Evolutionary conservation across 2,113 vertebrate genomes (phyloP).

Genomic region (Oryctolagus cuniculus): mOryCun1.1 NC_091441.1:2886001-2886500

Average conservation of each 20-base stretch:
- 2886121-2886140: constrained; percentile 63
- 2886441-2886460: constrained; percentile 43
- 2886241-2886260: constrained; percentile 60
- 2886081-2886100: constrained; percentile 77
- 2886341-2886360: constrained; percentile 71
- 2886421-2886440: neutral
- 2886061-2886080: constrained; percentile 52
- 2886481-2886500: neutral
- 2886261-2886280: constrained; percentile 36
- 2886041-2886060: constrained; percentile 59
- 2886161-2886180: constrained; percentile 58
- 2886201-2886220: constrained; percentile 41
- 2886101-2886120: constrained; percentile 78
- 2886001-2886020: constrained; percentile 50
- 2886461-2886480: neutral
- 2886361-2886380: constrained; percentile 70
- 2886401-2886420: constrained; percentile 68
- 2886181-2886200: constrained; percentile 62
- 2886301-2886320: constrained; percentile 74
- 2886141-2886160: constrained; percentile 44
- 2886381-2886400: constrained; percentile 71
- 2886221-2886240: constrained; percentile 37
- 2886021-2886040: constrained; percentile 50
- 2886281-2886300: constrained; percentile 49
- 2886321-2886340: constrained; percentile 53